Percentiles rank a stretch among this genome's conserved stretches.
These are phyloP conservation scores for Plumapathes pennacea DNA, from an alignment of 92 coral and sea anemone genomes.

Conservation along the genomic window DNA sequence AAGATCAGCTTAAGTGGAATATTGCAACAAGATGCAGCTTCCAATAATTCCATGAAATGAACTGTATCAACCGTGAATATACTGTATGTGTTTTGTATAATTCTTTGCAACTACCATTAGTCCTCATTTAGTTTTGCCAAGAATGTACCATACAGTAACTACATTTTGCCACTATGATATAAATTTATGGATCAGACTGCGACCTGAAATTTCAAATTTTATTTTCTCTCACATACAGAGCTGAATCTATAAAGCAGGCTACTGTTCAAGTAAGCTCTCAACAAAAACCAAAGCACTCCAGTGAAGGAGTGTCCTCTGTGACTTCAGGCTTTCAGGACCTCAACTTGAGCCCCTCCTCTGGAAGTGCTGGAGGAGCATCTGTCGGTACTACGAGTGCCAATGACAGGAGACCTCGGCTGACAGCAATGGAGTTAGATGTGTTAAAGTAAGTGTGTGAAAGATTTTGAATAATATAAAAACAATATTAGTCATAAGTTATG, in stretches of 20 bases:
- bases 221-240: conserved; percentile 39
- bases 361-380: conserved; percentile 30
- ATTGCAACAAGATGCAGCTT: too few species aligned
- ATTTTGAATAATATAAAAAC: too few species aligned
- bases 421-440: conserved; percentile 82
- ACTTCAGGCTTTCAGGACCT: conserved; percentile 39
- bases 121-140: too few species aligned
- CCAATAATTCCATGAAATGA: too few species aligned
- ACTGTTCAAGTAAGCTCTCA: conserved; percentile 6
- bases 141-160: neutral
- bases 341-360: conserved; percentile 21
- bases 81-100: too few species aligned
- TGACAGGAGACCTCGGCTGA: conserved; percentile 62
- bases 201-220: neutral
- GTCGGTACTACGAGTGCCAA: conserved; percentile 29
- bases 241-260: conserved; percentile 70
- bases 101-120: too few species aligned
- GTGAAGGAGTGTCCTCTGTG: conserved; percentile 18
- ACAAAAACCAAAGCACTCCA: neutral
- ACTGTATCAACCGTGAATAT: too few species aligned
- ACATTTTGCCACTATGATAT: neutral
- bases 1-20: too few species aligned
- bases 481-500: too few species aligned
- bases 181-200: neutral
- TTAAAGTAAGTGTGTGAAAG: conserved; percentile 70